Percentiles rank a stretch among this genome's conserved stretches.
Evolutionary conservation across 2,797 vertebrate genomes (phyloP).

Genomic region (Antrozous pallidus): DNA sequence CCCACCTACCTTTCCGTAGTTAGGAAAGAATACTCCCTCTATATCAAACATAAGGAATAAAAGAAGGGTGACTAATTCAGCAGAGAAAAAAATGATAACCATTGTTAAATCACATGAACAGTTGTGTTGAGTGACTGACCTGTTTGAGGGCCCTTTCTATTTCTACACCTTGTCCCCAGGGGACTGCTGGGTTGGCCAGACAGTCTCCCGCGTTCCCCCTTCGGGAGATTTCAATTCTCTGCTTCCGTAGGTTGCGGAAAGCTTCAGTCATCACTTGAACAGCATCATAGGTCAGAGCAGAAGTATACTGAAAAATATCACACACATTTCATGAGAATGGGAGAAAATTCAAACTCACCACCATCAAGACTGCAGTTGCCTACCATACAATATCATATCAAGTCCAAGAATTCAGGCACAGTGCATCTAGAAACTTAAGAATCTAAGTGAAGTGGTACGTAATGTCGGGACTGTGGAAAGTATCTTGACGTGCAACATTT

Average conservation of each 20-base stretch:
- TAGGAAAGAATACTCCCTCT: background rate
- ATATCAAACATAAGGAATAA: background rate
- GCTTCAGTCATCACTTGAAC: slow-evolving; percentile 99
- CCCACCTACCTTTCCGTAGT: background rate
- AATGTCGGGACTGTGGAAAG: background rate
- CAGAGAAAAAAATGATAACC: background rate
- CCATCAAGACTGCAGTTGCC: background rate
- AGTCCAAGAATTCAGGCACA: background rate
- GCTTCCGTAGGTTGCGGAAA: slow-evolving; percentile 96
- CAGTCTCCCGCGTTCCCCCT: slow-evolving; percentile 97
- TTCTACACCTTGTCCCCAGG: slow-evolving; percentile 98
- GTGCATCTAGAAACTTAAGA: background rate
- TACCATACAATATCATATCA: too few species aligned
- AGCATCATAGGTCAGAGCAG: slow-evolving; percentile 96
- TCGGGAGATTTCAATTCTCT: slow-evolving; percentile 95
- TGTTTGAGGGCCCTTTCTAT: slow-evolving; percentile 98
- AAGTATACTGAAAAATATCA: slow-evolving; percentile 91
- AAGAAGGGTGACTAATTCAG: background rate
- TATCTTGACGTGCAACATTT: background rate
- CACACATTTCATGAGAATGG: slow-evolving; percentile 51
- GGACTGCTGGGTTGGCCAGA: slow-evolving; percentile 97
- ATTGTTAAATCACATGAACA: background rate
- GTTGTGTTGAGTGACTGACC: slow-evolving; percentile 82
- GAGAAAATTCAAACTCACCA: background rate
- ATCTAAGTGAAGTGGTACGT: background rate